Base-by-base conservation (phyloP, 1,140 invertebrate genomes). In the Octopus sinensis region DNA sequence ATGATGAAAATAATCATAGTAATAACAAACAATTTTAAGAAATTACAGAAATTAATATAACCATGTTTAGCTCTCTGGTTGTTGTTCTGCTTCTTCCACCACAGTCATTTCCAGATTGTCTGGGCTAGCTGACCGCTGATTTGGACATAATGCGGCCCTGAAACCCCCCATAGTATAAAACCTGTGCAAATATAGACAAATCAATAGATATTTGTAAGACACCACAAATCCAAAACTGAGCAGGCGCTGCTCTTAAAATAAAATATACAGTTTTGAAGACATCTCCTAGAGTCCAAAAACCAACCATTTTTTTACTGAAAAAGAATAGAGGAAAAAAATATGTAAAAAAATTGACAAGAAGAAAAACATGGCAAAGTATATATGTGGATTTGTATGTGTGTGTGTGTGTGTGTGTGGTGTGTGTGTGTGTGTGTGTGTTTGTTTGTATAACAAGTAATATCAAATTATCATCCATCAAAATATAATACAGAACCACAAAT, bases 261-360 rank as follows among this genome's bases (percentile, higher is more conserved):
- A 99, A 99, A 90, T 99, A 99, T 79, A 94, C 93, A 83, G 98
- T 99, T 92, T 99, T 99, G 90, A 98, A 99, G 73, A 97, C 91
- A 92, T 99, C 98, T 85, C 93, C 93, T 82, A 89, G 93, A 10
- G 96, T 96, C 98, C 98, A 99, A 94, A 99, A 96, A 30, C 95
- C 91, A 62, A 99, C 98, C 98, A 99, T 99, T 85, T 92, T 92
- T 80, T 92, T 90, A 87, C 93, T 93, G 87, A 81, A 92, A 91
- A 82, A 85, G 82, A 85, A 81, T 53, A 56, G 10, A 77, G 12
- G n/a, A 17, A 43, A 43, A 43, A 43, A 43, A 43, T 43, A 43
- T 43, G 30, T 43, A 43, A 43, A 43, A 43, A 43, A 43, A 43
- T 43, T 43, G 30, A 43, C 30, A 43, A 43, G 30, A 43, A 71